Percentiles rank a stretch among this genome's conserved stretches.
Conservation (phyloP, 2,888 invertebrate species). For the Noctua janthe region DNA sequence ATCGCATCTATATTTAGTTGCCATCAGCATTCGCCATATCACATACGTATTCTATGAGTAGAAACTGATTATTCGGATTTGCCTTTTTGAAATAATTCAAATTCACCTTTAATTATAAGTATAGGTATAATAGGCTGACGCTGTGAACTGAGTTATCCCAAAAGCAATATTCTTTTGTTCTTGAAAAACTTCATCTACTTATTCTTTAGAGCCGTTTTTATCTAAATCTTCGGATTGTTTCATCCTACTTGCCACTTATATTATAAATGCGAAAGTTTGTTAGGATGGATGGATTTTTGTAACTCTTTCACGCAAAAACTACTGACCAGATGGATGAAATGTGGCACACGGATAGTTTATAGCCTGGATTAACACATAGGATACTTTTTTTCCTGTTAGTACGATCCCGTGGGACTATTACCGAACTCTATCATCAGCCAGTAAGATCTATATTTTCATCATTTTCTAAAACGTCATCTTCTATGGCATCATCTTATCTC, state of each 20-base stretch:
- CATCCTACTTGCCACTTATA: no score
- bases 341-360: no score
- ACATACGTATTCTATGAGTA: not conserved
- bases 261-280: no score
- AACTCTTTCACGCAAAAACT: no score
- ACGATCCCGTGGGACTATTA: no score
- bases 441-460: not conserved
- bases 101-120: not conserved
- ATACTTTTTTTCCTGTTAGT: no score
- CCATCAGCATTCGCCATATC: not conserved
- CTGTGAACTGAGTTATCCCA: no score
- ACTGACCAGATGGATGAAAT: no score
- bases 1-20: not conserved
- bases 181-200: not conserved
- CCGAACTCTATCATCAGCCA: no score
- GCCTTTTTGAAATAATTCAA: not conserved
- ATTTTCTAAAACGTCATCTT: not conserved
- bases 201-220: rapidly evolving
- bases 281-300: no score
- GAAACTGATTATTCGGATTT: not conserved
- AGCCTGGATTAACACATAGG: no score
- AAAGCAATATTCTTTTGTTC: not conserved
- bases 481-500: conserved; percentile 5
- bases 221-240: not conserved
- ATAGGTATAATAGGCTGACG: no score